Evolutionary conservation across 2,797 vertebrate species (phyloP).

Genomic region (Protosalanx chinensis): DNA sequence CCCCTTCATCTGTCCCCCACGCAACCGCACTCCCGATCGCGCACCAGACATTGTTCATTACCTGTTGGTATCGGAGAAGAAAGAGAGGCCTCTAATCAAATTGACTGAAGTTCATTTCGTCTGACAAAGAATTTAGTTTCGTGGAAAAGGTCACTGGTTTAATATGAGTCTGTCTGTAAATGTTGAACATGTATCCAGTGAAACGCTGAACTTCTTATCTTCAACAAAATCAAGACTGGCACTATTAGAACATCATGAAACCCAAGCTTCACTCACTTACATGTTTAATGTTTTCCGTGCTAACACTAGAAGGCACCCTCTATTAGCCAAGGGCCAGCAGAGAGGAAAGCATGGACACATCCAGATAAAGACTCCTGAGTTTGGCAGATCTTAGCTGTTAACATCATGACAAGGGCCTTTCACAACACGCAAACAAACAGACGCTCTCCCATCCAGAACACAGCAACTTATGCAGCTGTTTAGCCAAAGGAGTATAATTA

Average conservation of each 20-base stretch:
- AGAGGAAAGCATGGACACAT: neutral
- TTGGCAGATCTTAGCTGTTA: neutral
- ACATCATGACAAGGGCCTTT: neutral
- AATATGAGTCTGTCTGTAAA: slow-evolving; percentile 32
- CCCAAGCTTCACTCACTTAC: slow-evolving; percentile 11
- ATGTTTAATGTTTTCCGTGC: neutral
- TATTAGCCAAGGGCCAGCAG: neutral
- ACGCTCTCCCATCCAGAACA: slow-evolving; percentile 24
- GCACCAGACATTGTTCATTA: slow-evolving; percentile 76
- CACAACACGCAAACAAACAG: slow-evolving; percentile 20
- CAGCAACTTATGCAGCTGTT: slow-evolving; percentile 67
- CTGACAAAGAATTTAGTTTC: slow-evolving; percentile 46
- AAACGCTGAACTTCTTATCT: neutral
- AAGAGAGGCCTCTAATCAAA: slow-evolving; percentile 70
- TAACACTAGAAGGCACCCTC: neutral
- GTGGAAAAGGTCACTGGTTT: slow-evolving; percentile 57
- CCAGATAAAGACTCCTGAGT: no score
- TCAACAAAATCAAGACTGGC: neutral
- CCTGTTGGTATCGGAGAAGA: slow-evolving; percentile 64
- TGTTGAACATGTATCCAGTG: slow-evolving; percentile 9
- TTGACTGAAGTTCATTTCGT: slow-evolving; percentile 67
- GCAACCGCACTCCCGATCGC: slow-evolving; percentile 39
- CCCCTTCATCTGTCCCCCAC: slow-evolving; percentile 34
- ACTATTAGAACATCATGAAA: neutral
- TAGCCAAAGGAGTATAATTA: slow-evolving; percentile 52